Evolutionary conservation across 1,140 invertebrate genomes (phyloP).

Genomic region (Nixonia krombeini): DNA sequence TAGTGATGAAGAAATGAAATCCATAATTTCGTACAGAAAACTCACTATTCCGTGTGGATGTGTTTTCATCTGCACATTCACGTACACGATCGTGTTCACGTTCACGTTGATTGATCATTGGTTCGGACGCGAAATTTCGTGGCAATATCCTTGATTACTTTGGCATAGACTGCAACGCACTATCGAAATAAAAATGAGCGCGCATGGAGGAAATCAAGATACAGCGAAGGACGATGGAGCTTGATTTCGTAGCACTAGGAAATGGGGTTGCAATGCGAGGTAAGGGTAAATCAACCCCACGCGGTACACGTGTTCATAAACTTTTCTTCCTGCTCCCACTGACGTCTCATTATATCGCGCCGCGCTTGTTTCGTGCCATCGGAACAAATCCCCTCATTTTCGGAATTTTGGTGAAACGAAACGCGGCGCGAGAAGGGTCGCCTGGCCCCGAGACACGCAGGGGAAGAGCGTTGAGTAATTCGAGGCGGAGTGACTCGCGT

Average conservation of each 20-base stretch:
- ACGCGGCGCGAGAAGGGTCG: neutral
- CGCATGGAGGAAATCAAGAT: slow-evolving; percentile 10
- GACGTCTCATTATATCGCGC: neutral
- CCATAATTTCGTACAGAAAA: no score
- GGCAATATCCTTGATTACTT: slow-evolving; percentile 8
- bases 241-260: slow-evolving; percentile 22
- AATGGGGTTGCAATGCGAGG: slow-evolving; percentile 31
- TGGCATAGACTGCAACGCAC: slow-evolving; percentile 1
- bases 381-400: slow-evolving; percentile 53
- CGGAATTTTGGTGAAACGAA: slow-evolving; percentile 49
- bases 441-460: slow-evolving; percentile 2
- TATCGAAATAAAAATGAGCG: slow-evolving; percentile 11
- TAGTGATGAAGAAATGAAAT: no score
- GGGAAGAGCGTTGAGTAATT: slow-evolving; percentile 43
- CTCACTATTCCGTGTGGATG: no score
- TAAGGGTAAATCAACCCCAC: slow-evolving; percentile 46
- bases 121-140: no score
- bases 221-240: slow-evolving; percentile 13
- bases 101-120: no score
- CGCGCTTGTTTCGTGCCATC: slow-evolving; percentile 23
- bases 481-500: slow-evolving; percentile 37
- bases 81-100: no score
- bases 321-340: slow-evolving; percentile 24
- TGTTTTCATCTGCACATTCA: no score
- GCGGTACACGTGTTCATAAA: slow-evolving; percentile 43